Evolutionary conservation across 2,797 vertebrate species (phyloP).

Genomic region (Miichthys miiuy): DNA sequence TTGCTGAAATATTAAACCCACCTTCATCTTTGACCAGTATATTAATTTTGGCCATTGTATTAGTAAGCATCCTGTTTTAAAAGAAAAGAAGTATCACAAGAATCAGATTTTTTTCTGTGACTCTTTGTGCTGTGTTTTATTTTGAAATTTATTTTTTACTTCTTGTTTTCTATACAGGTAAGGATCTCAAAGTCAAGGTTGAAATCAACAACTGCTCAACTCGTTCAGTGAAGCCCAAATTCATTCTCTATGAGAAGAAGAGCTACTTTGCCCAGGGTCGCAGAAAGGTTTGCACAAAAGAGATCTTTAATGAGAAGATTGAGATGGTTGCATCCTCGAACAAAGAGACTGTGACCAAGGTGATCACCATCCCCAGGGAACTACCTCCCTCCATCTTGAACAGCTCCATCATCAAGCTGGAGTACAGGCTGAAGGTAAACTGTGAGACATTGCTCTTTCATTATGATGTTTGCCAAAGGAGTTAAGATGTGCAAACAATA

Average conservation of each 20-base stretch:
- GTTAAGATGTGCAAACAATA: not conserved
- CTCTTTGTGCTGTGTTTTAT: too few relatives aligned
- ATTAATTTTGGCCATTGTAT: too few relatives aligned
- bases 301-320: constrained; percentile 63
- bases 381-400: constrained; percentile 74
- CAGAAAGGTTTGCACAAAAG: constrained; percentile 36
- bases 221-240: constrained; percentile 71
- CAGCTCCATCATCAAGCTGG: constrained; percentile 76
- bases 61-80: too few relatives aligned
- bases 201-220: constrained; percentile 66
- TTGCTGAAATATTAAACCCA: too few relatives aligned
- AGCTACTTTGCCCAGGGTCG: constrained; percentile 72
- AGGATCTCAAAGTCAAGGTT: constrained; percentile 37
- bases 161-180: constrained; percentile 47
- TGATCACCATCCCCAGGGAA: constrained; percentile 63
- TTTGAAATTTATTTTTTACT: not conserved
- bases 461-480: too few relatives aligned
- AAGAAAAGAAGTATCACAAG: too few relatives aligned
- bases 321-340: constrained; percentile 39
- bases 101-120: too few relatives aligned
- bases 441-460: not conserved
- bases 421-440: constrained; percentile 88
- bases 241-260: constrained; percentile 67
- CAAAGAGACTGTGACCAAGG: constrained; percentile 52
- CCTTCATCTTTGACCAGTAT: too few relatives aligned